phyloP scores from a whole-genome alignment of 2,888 invertebrate species.

The Cheilosia impressa region DNA sequence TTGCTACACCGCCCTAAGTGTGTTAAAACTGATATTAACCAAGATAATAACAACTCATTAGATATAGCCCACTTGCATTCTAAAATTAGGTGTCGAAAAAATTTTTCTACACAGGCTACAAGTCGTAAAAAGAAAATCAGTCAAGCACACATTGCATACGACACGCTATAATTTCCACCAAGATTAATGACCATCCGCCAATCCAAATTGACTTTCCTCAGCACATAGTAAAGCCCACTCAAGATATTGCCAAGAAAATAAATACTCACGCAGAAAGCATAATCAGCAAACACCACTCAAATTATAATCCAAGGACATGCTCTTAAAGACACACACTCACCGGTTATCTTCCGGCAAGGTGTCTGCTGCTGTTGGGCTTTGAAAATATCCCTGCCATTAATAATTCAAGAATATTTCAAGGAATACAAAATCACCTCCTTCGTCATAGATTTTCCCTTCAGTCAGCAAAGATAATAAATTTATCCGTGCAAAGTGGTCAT shows the following conservation, averaged over 20 bases:
- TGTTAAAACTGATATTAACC: too few species aligned
- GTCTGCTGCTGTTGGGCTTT: conserved; percentile 3
- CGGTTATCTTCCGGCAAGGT: conserved; percentile 1
- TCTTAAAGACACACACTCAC: conserved; percentile 4
- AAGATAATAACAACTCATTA: too few species aligned
- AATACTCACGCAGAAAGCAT: conserved; percentile 1
- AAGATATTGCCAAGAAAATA: not conserved
- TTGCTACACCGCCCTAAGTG: too few species aligned
- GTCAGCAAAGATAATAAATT: conserved; percentile 52
- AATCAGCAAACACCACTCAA: conserved; percentile 20
- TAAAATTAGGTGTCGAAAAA: too few species aligned
- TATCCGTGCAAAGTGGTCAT: conserved; percentile 58
- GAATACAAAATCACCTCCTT: conserved; percentile 25
- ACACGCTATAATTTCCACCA: too few species aligned
- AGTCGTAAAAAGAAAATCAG: too few species aligned
- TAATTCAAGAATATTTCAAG: conserved; percentile 32
- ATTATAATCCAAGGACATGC: conserved; percentile 30
- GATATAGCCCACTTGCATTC: too few species aligned
- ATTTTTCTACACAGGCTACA: too few species aligned
- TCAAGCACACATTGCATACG: too few species aligned
- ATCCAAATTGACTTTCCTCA: not conserved
- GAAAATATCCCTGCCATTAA: conserved; percentile 25
- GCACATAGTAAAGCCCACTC: not conserved
- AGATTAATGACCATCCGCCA: not conserved
- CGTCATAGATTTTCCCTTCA: conserved; percentile 43